Evolutionary conservation across 2,797 vertebrate species (phyloP).

Genomic region (Eospalax fontanierii): DNA sequence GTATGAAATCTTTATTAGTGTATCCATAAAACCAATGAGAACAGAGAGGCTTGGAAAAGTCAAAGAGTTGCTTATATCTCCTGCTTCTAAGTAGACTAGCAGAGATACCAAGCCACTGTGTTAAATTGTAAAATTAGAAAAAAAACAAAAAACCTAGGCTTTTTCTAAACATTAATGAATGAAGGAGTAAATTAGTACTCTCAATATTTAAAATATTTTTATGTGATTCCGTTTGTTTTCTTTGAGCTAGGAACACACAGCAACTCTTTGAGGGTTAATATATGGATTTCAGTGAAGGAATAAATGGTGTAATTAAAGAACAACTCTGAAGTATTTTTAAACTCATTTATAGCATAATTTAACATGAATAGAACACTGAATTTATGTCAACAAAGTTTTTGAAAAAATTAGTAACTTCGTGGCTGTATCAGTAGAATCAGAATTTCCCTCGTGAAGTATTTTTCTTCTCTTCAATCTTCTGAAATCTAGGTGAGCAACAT

Average conservation of each 20-base stretch:
- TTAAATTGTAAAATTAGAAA: background rate
- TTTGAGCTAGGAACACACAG: background rate
- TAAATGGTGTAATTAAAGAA: conserved; percentile 1
- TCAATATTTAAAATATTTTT: conserved; percentile 24
- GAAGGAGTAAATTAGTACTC: background rate
- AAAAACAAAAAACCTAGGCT: background rate
- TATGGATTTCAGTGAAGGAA: background rate
- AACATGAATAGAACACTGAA: background rate
- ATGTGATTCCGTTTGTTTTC: background rate
- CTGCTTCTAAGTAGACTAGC: background rate
- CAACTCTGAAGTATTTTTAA: background rate
- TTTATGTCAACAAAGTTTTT: conserved; percentile 41
- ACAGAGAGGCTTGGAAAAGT: background rate
- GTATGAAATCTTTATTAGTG: background rate
- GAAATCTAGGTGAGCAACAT: conserved; percentile 21
- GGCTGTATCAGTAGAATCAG: conserved; percentile 23
- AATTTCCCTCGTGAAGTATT: conserved; percentile 62
- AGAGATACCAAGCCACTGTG: background rate
- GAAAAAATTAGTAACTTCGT: conserved; percentile 42
- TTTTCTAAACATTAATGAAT: conserved; percentile 9
- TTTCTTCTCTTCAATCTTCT: conserved; percentile 35
- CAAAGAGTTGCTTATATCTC: background rate
- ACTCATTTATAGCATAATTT: background rate
- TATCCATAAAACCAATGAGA: background rate
- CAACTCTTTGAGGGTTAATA: conserved; percentile 28